phyloP scores from a whole-genome alignment of 2,888 invertebrate species.

The Conchocele bisecta region DNA sequence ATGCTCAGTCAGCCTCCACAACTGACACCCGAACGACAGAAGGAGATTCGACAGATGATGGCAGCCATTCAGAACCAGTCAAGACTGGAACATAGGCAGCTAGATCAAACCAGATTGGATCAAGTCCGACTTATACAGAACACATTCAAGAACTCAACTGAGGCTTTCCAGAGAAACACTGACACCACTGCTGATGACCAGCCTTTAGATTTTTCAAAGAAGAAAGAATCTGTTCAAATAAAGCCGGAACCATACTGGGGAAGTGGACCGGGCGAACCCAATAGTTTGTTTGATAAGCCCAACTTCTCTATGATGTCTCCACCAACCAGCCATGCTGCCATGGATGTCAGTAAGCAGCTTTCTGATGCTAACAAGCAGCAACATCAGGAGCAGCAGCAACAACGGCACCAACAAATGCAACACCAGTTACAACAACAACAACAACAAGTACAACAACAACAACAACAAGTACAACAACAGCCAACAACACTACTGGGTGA shows the following conservation, averaged over 20 bases:
- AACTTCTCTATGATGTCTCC: slow-evolving; percentile 42
- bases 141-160: too few relatives aligned
- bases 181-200: neutral
- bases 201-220: slow-evolving; percentile 46
- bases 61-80: slow-evolving; percentile 26
- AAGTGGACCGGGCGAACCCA: slow-evolving; percentile 47
- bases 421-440: too few relatives aligned
- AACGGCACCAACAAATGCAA: too few relatives aligned
- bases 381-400: neutral
- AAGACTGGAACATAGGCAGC: neutral
- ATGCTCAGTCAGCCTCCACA: too few relatives aligned
- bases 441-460: slow-evolving; percentile 30
- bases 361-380: slow-evolving; percentile 40
- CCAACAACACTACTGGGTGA: too few relatives aligned
- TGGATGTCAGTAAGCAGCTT: slow-evolving; percentile 38
- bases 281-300: slow-evolving; percentile 48
- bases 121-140: neutral
- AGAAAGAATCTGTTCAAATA: slow-evolving; percentile 23
- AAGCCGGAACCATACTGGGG: slow-evolving; percentile 59
- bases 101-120: neutral
- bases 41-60: slow-evolving; percentile 32
- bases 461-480: slow-evolving; percentile 26
- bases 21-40: neutral
- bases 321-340: neutral
- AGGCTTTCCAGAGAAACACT: neutral